These are phyloP conservation scores for Eupristina koningsbergeri DNA, from an alignment of 1,140 invertebrate genomes.

Conservation along the genomic window DNA sequence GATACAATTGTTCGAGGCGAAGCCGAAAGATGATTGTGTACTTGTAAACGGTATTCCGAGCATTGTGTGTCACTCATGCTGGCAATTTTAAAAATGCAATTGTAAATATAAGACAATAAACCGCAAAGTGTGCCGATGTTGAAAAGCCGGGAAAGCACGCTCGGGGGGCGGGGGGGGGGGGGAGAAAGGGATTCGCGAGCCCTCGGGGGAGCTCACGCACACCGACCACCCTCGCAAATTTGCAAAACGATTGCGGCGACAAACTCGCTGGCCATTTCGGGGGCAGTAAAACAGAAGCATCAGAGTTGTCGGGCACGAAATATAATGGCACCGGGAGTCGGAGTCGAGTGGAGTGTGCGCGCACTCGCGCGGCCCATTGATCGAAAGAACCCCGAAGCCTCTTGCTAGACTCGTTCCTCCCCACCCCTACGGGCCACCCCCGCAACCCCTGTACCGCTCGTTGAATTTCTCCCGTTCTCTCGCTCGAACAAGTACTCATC, in stretches of 20 bases:
- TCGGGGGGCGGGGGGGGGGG: no score
- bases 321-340: not conserved
- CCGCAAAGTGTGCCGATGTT: no score
- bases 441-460: not conserved
- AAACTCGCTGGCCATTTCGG: conserved; percentile 4
- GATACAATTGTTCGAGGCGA: not conserved
- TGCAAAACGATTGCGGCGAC: no score
- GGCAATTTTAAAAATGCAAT: not conserved
- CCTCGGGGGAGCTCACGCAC: no score
- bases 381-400: conserved; percentile 60
- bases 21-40: not conserved
- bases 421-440: not conserved
- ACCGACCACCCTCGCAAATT: no score
- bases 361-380: conserved; percentile 67
- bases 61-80: not conserved
- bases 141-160: not conserved
- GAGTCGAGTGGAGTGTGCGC: conserved; percentile 58
- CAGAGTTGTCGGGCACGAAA: not conserved
- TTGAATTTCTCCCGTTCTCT: conserved; percentile 31
- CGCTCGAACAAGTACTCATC: conserved; percentile 34
- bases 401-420: not conserved
- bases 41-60: not conserved
- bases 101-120: not conserved
- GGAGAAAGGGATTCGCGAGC: no score
- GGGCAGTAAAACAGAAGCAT: conserved; percentile 50